A percentile compares a stretch with the other conserved stretches of the same genome.
Evolutionary conservation across 2,113 vertebrate genomes (phyloP).

Genomic region (Notothenia rossii): DNA sequence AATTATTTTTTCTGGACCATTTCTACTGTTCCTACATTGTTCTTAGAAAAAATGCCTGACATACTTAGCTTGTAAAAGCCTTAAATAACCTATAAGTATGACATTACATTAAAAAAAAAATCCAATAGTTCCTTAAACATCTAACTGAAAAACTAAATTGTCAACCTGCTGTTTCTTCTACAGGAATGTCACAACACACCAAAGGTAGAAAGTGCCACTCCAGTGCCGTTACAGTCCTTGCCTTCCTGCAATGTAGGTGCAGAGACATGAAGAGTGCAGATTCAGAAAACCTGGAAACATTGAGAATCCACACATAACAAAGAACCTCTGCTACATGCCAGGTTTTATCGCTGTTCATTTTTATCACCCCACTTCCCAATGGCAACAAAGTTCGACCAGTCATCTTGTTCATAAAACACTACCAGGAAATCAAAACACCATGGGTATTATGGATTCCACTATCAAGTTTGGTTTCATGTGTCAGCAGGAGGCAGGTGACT

Average conservation of each 20-base stretch:
- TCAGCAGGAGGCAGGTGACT: constrained; percentile 50
- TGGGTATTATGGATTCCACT: constrained; percentile 12
- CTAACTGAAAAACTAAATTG: background rate
- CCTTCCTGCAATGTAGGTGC: too few species aligned
- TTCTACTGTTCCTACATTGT: background rate
- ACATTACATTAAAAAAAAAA: background rate
- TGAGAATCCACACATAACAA: too few species aligned
- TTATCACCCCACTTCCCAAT: constrained; percentile 42
- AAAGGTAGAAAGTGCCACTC: too few species aligned
- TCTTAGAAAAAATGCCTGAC: background rate
- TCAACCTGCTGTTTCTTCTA: background rate
- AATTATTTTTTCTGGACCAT: background rate
- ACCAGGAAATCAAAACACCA: constrained; percentile 20
- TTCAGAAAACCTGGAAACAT: too few species aligned
- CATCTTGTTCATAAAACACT: constrained; percentile 7
- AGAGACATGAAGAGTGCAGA: too few species aligned
- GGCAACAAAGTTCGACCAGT: constrained; percentile 27
- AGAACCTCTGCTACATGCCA: too few species aligned
- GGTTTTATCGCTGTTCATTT: background rate
- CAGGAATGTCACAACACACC: too few species aligned
- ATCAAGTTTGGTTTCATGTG: constrained; percentile 37
- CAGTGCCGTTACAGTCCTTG: too few species aligned
- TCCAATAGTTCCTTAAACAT: background rate
- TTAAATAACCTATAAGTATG: background rate
- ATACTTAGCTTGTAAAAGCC: background rate